Evolutionary conservation across 2,888 invertebrate species (phyloP), one percentile per base, ranked within the genome.

Genomic region (Drosophila demipolita): DNA sequence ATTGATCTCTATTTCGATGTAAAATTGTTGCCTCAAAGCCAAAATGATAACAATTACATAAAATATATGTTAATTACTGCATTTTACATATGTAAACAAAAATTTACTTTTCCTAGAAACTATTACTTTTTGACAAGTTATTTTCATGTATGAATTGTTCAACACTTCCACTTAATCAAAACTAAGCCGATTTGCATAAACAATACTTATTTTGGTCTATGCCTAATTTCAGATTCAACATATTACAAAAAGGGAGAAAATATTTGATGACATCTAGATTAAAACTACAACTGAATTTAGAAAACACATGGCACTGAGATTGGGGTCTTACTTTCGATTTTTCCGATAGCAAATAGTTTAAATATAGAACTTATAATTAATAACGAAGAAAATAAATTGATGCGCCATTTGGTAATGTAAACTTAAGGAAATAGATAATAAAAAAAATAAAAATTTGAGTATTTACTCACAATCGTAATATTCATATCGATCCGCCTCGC

Each of bases 401-500:
- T 40, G 40, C 4, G 40, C 17, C 5, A 40, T n/a, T 40, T 9
- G n/a, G 9, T 5, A 40, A 40, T 40, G 62, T 77, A 69, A 69
- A 26, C 78, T 53, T 64, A 57, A 67, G 48, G 5, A 17, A 15
- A 23, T 38, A 12, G 12, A 33, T 57, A 15, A 26, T 3, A 26
- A 75, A 29, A 6, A 29, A 29, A 29, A 29, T 29, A 29, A 29
- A 12, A 38, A 53, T 58, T 35, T 55, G 17, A 20, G 53, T 26
- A 38, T 61, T 50, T 75, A 92, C 92, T 92, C 82, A 92, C 92
- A 92, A 52, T 92, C 93, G 84, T 91, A 92, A 79, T 90, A 92
- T 62, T 93, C 92, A 66, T 82, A 92, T 82, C 86, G 87, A 80
- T 92, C 92, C 75, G 91, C 93, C 75, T 92, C 92, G 67, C 92